Evolutionary conservation across 1,140 invertebrate genomes (phyloP).

Genomic region (Drosophila rufa): DNA sequence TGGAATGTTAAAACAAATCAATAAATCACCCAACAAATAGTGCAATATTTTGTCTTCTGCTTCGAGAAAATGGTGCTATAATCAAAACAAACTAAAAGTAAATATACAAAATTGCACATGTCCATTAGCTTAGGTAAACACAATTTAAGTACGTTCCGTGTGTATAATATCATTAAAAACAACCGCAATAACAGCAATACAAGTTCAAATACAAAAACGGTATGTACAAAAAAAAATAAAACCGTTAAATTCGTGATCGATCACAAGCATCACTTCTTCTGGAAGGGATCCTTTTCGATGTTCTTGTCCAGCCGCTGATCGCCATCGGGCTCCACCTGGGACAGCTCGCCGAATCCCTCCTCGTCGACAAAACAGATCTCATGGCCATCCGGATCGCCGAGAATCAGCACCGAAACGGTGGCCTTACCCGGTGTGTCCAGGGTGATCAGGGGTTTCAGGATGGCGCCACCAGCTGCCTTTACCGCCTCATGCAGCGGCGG

Average conservation of each 20-base stretch:
- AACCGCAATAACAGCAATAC: conserved; percentile 8
- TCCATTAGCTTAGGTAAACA: conserved; percentile 3
- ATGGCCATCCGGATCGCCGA: conserved; percentile 98
- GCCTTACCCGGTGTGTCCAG: conserved; percentile 98
- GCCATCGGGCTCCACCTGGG: conserved; percentile 93
- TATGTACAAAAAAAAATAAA: conserved; percentile 12
- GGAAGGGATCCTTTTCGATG: conserved; percentile 86
- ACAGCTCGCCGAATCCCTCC: conserved; percentile 95
- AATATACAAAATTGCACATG: neutral
- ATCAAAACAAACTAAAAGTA: neutral
- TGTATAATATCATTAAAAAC: conserved; percentile 12
- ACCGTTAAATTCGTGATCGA: neutral
- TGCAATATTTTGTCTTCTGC: neutral
- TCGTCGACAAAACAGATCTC: conserved; percentile 99
- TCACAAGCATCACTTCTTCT: conserved; percentile 25
- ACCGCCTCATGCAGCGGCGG: conserved; percentile 91
- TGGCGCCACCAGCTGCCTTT: conserved; percentile 90
- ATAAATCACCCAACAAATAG: neutral
- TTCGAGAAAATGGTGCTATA: neutral
- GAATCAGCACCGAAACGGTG: conserved; percentile 97
- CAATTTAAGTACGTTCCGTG: conserved; percentile 1
- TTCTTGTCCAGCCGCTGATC: conserved; percentile 92
- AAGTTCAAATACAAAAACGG: conserved; percentile 23
- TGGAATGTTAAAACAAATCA: neutral
- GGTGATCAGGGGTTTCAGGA: conserved; percentile 94